Conservation (phyloP, 1,140 invertebrate species). For the Coelopa frigida region DNA sequence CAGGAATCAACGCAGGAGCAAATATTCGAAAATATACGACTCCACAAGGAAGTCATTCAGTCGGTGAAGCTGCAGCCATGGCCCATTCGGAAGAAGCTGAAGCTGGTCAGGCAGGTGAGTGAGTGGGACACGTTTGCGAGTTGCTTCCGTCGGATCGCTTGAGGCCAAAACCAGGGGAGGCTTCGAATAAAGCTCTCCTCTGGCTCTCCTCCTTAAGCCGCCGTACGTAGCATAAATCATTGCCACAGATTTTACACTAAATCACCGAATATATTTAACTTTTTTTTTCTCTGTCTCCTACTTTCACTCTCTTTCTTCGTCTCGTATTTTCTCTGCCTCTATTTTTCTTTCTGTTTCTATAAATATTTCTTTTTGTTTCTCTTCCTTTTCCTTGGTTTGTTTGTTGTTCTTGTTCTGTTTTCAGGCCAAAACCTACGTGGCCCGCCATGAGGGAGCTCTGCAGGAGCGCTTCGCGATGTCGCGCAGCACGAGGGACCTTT, state of each 20-base stretch:
- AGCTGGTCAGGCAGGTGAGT: constrained; percentile 65
- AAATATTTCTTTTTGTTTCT: too few relatives aligned
- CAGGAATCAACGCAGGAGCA: constrained; percentile 66
- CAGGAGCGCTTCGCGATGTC: constrained; percentile 85
- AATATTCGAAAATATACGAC: constrained; percentile 82
- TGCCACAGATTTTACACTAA: too few relatives aligned
- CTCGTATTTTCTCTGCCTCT: too few relatives aligned
- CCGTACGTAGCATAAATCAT: too few relatives aligned
- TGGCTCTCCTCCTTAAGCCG: too few relatives aligned
- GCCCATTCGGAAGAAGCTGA: constrained; percentile 77
- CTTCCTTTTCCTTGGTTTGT: constrained; percentile 2
- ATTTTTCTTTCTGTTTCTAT: too few relatives aligned
- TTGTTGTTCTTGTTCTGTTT: constrained; percentile 4
- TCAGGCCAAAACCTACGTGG: constrained; percentile 76
- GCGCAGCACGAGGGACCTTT: constrained; percentile 73
- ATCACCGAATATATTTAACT: too few relatives aligned
- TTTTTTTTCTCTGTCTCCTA: too few relatives aligned
- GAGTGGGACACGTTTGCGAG: constrained; percentile 59
- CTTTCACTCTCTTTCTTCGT: too few relatives aligned
- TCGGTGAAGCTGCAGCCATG: constrained; percentile 85
- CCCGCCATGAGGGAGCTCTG: constrained; percentile 79
- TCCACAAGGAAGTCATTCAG: constrained; percentile 88
- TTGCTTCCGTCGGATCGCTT: too few relatives aligned
- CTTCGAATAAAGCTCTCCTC: neutral
- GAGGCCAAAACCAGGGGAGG: neutral